Evolutionary conservation across 2,113 vertebrate genomes (phyloP).

Genomic region (Hydrolagus affinis): DNA sequence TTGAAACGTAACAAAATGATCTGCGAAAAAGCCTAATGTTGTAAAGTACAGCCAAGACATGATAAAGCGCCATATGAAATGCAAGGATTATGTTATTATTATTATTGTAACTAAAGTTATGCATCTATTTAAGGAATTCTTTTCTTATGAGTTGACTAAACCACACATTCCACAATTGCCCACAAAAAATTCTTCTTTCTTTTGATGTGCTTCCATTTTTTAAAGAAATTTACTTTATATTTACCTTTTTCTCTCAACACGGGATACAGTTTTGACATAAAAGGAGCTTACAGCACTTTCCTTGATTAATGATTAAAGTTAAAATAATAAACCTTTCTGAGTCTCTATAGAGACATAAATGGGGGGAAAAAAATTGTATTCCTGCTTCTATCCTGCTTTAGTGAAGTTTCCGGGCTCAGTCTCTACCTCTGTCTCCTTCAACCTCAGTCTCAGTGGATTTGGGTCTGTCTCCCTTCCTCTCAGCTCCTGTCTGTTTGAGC

Average conservation of each 20-base stretch:
- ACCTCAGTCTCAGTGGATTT: slow-evolving; percentile 12
- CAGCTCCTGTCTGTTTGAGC: background rate
- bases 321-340: slow-evolving; percentile 15
- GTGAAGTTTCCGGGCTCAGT: slow-evolving; percentile 11
- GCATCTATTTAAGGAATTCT: background rate
- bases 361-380: slow-evolving; percentile 16
- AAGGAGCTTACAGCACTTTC: slow-evolving; percentile 18
- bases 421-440: background rate
- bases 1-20: background rate
- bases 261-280: background rate
- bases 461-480: background rate
- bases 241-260: background rate
- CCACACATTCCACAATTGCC: background rate
- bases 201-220: background rate
- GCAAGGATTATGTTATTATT: no score
- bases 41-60: background rate
- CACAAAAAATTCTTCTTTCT: background rate
- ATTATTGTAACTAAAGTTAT: background rate
- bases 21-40: background rate
- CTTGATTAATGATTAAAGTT: slow-evolving; percentile 32
- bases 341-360: slow-evolving; percentile 23
- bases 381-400: background rate
- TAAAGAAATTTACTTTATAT: background rate
- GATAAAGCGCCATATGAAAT: no score
- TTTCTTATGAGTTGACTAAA: no score